Conservation (phyloP, 2,797 vertebrate genomes). For the Pantherophis alleghaniensis region DNA sequence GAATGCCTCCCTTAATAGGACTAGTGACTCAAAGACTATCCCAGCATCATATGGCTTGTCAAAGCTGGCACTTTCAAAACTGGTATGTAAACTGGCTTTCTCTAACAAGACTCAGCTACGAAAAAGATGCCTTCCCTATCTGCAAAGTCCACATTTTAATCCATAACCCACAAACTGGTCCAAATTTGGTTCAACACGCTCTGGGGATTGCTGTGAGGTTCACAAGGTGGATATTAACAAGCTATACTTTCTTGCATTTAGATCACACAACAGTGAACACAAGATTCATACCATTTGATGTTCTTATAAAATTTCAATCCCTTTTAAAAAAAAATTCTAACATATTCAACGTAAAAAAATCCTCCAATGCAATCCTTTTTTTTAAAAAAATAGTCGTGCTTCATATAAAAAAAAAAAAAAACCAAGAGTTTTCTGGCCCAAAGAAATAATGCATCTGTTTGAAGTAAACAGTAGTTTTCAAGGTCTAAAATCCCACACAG, state of each 20-base stretch:
- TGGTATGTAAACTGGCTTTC: not conserved
- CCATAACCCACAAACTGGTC: not conserved
- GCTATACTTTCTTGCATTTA: not conserved
- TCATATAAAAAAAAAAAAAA: not conserved
- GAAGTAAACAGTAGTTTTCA: not conserved
- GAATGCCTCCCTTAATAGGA: not conserved
- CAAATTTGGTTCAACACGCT: not conserved
- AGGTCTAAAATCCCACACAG: not conserved
- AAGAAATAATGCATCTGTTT: not conserved
- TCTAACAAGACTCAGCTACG: not conserved
- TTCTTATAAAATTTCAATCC: not conserved
- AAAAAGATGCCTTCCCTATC: not conserved
- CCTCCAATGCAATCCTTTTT: not conserved
- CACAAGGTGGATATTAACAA: not conserved
- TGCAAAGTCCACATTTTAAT: not conserved
- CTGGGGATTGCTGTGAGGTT: not conserved
- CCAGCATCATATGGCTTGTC: not conserved
- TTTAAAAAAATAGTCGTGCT: not conserved
- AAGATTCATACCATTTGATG: not conserved
- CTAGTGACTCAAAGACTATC: not conserved
- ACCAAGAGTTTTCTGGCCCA: not conserved
- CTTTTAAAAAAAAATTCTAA: not conserved
- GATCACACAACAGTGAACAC: not conserved
- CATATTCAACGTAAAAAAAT: not conserved
- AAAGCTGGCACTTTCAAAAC: not conserved